Evolutionary conservation across 2,888 invertebrate species (phyloP), one percentile per base, ranked within the genome.

Genomic region (Hymenopus coronatus): DNA sequence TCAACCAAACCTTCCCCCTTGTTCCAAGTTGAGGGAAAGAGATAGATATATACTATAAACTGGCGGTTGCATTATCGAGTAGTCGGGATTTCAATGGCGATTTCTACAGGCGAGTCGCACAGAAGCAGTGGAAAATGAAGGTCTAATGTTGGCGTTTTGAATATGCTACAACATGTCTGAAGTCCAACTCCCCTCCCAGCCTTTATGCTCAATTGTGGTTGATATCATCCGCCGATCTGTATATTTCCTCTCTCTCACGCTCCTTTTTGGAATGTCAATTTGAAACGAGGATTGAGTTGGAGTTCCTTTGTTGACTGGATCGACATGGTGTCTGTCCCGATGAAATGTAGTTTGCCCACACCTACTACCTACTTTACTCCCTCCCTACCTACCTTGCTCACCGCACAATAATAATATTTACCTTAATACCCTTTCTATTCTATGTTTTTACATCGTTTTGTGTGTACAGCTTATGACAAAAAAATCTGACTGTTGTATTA

Each of bases 71-170:
- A 40, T 88, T 27, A 88, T 89, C 90, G 90, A 90, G 90, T 12
- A 85, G 46, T 2, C 2, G 25, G 30, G 15, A 33, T 27, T 81
- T 70, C 28, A 30, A 82, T 89, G 89, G 90, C 90, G 88, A 83
- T 89, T 90, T 89, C 90, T 88, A 40, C 89, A 14, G 70, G 81
- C 88, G 90, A 90, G 90, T 87, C 88, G 87, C 89, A 89, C 89
- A 88, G 89, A 87, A 88, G 88, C 89, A 85, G 83, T 87, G 88
- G 87, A 89, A 90, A 90, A 90, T 84, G 88, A 90, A 89, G 89
- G 88, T 85, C 88, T 89, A 89, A 90, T 89, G 89, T 89, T 88
- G 89, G 88, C 88, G 89, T 89, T 90, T 89, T 89, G 88, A 90
- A 90, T 90, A 90, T 89, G 90, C 88, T 85, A 88, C 89, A 85